These are phyloP conservation scores for Brachystomella parvula DNA, from an alignment of 1,140 invertebrate genomes.

Conservation along the genomic window DNA sequence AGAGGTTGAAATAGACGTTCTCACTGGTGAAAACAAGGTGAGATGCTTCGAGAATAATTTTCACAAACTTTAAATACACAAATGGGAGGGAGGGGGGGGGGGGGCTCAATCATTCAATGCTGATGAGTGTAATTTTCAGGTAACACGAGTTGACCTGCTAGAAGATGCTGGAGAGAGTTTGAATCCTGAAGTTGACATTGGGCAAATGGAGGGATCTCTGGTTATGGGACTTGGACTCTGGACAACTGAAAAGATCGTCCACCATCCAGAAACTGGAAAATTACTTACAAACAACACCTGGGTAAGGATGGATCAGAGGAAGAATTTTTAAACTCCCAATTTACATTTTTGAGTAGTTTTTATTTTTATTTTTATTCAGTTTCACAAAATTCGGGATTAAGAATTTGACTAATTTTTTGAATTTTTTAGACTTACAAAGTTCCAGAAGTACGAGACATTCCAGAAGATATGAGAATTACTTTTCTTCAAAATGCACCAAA, in stretches of 20 bases:
- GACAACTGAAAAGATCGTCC: slow-evolving; percentile 42
- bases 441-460: no score
- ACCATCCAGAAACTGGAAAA: no score
- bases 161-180: slow-evolving; percentile 65
- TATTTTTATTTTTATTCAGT: no score
- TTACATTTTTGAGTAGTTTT: no score
- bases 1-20: slow-evolving; percentile 63
- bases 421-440: no score
- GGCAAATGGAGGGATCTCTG: slow-evolving; percentile 80
- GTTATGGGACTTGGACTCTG: slow-evolving; percentile 79
- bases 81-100: background rate
- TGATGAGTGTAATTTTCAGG: slow-evolving; percentile 6
- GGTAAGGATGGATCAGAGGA: no score
- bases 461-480: no score
- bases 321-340: no score
- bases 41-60: background rate
- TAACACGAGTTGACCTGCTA: slow-evolving; percentile 5
- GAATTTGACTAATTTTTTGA: no score
- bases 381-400: no score
- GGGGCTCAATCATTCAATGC: background rate
- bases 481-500: no score
- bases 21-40: slow-evolving; percentile 54
- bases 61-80: background rate
- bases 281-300: no score
- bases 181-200: slow-evolving; percentile 69